Evolutionary conservation across 2,888 invertebrate genomes (phyloP), one percentile per base, ranked within the genome.

Genomic region (Cheilosia soror): DNA sequence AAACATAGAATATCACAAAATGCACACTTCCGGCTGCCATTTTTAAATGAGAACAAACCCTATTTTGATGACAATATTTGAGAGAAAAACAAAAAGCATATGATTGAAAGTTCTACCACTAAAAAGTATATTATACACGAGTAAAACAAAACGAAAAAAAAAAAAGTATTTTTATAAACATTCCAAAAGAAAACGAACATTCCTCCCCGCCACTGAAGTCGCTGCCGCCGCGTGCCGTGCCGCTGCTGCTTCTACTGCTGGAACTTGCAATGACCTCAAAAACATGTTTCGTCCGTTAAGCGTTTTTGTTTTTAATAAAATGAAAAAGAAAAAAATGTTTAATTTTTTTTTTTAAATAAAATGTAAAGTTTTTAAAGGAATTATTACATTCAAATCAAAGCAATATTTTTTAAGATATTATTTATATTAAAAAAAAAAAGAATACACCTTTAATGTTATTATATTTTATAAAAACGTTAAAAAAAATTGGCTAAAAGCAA

Each of bases 241-340:
- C 20, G 47, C 47, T 20, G 47, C 80, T 76, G 76, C 80, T 80
- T 65, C 80, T 80, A 60, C 80, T 80, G 80, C 65, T 85, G 80
- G 85, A 80, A 85, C 85, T 80, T 80, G 76, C 85, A 80, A 80
- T 72, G 85, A 85, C 85, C 85, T 85, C 85, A 80, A 76, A 85
- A 85, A 85, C 76, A 85, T 75, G 78, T 85, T 85, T 85, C 85
- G 85, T 85, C 85, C 85, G 85, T 80, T 80, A 80, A 85, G 66
- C 47, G 62, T 71, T 80, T 80, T 73, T 63, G 63, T 29, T 65
- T 73, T 51, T 20, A 20, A 20, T 20, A 20, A 20, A 20, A 58
- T 79, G 31, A 55, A 53, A 53, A 31, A 31, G 31, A 42, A 29
- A 40, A 66, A 66, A 51, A 7, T 29, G 15, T 40, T 68, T 25